Conservation (phyloP, 2,797 vertebrate genomes). For the Sarcophilus harrisii region DNA sequence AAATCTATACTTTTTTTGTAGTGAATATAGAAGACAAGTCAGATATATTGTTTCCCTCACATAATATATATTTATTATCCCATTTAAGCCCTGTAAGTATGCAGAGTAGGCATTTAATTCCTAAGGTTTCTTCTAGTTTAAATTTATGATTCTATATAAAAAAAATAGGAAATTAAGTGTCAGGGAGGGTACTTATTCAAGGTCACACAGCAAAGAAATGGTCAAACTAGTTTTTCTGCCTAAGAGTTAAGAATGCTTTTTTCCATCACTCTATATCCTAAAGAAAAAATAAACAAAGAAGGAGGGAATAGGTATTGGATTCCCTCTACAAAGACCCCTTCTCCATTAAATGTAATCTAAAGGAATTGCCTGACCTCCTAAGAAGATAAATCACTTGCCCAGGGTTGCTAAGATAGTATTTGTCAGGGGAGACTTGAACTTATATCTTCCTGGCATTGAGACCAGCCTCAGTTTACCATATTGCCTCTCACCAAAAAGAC, state of each 20-base stretch:
- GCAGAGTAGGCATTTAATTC: not conserved
- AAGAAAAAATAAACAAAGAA: not conserved
- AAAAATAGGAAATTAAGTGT: not conserved
- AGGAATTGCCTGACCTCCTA: not conserved
- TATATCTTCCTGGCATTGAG: not conserved
- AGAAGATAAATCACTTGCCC: not conserved
- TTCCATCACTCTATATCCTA: not conserved
- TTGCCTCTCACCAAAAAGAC: not conserved
- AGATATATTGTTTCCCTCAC: not conserved
- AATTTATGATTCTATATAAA: not conserved
- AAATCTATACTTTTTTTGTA: not conserved
- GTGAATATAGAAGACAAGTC: not conserved
- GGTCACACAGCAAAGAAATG: not conserved
- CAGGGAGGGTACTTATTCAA: not conserved
- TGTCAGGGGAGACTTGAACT: not conserved
- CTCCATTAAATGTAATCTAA: not conserved
- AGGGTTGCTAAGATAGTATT: not conserved
- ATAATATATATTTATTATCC: not conserved
- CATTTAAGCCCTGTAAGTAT: not conserved
- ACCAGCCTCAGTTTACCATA: not conserved
- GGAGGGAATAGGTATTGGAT: not conserved
- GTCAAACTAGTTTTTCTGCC: not conserved
- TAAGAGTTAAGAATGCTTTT: not conserved
- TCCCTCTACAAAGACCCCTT: not conserved
- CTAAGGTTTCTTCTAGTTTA: not conserved